Conservation (phyloP, 2,888 invertebrate genomes). For the Pyrocoelia pectoralis region DNA sequence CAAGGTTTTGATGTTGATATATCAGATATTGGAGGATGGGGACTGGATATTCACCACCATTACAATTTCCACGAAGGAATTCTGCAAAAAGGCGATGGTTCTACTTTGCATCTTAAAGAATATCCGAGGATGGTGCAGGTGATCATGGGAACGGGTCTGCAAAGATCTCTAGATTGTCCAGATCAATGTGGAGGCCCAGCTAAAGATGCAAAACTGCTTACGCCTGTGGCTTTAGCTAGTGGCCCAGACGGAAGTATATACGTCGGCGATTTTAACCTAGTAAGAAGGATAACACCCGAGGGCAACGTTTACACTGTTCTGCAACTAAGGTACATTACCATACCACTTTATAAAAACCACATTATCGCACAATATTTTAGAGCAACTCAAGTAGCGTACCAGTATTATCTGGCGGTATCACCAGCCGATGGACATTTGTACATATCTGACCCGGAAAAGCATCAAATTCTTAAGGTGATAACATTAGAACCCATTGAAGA, state of each 20-base stretch:
- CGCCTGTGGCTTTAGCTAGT: conserved; percentile 93
- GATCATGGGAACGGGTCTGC: conserved; percentile 91
- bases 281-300: conserved; percentile 88
- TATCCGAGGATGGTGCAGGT: conserved; percentile 91
- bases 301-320: conserved; percentile 90
- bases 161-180: conserved; percentile 86
- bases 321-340: conserved; percentile 75
- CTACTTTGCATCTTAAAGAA: conserved; percentile 91
- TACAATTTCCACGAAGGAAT: conserved; percentile 99
- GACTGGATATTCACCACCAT: conserved; percentile 96
- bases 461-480: conserved; percentile 84
- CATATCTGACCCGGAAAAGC: conserved; percentile 94
- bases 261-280: conserved; percentile 96
- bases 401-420: conserved; percentile 95
- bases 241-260: conserved; percentile 97
- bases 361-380: conserved; percentile 63
- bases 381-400: conserved; percentile 94
- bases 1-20: conserved; percentile 97
- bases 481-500: conserved; percentile 82
- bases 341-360: background rate
- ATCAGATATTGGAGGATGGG: conserved; percentile 98
- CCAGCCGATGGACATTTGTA: conserved; percentile 96
- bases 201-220: conserved; percentile 85
- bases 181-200: conserved; percentile 86
- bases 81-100: conserved; percentile 95